A percentile compares a stretch with the other conserved stretches of the same genome.
These are phyloP conservation scores for Cephalopachus bancanus DNA, from an alignment of 2,797 vertebrate species.

Conservation along the genomic window DNA sequence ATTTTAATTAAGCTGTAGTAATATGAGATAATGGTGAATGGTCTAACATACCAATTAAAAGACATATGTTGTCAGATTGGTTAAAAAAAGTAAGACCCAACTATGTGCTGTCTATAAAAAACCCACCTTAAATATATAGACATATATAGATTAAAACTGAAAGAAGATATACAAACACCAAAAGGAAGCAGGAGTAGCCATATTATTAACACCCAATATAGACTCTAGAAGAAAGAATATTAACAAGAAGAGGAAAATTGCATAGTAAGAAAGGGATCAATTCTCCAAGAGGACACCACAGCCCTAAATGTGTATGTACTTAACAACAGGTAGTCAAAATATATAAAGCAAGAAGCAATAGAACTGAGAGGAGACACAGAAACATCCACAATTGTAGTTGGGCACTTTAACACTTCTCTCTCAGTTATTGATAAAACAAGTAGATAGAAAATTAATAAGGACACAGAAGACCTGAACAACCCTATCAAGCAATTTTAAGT, in stretches of 20 bases:
- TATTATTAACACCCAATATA: background rate
- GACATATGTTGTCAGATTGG: background rate
- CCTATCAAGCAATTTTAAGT: background rate
- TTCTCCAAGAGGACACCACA: constrained; percentile 11
- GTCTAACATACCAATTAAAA: background rate
- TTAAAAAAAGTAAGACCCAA: constrained; percentile 8
- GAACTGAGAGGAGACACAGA: background rate
- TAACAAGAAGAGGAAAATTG: background rate
- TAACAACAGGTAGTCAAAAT: background rate
- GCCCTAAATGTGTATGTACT: background rate
- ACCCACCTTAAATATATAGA: background rate
- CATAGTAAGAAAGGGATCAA: background rate
- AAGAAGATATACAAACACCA: background rate
- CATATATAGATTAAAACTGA: background rate
- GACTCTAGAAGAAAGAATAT: background rate
- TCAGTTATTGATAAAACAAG: constrained; percentile 10
- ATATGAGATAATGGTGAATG: background rate
- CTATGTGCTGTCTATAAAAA: background rate
- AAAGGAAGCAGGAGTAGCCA: background rate
- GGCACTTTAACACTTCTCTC: background rate
- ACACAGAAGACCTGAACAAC: background rate
- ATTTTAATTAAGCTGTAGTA: background rate
- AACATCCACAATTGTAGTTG: background rate
- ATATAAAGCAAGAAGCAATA: background rate
- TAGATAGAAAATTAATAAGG: background rate